A percentile compares a stretch with the other conserved stretches of the same genome.
These are phyloP conservation scores for Malurus elegans DNA, from an alignment of 2,113 vertebrate genomes.

Conservation along the genomic window DNA sequence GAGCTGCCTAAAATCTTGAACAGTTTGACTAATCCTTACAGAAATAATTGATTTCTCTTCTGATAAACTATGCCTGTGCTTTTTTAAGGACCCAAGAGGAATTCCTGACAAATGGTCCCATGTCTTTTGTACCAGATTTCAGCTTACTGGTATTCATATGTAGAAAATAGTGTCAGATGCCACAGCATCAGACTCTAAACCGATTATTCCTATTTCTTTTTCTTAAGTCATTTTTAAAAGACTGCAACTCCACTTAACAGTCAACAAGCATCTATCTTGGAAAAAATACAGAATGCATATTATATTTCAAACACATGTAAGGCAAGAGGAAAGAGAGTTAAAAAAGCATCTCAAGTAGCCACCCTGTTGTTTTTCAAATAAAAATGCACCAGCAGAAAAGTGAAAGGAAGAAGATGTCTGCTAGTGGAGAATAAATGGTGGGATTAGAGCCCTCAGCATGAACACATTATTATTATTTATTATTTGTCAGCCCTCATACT, in stretches of 20 bases:
- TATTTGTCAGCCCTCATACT: constrained; percentile 17
- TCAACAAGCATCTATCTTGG: background rate
- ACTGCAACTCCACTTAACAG: background rate
- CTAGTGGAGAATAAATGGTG: background rate
- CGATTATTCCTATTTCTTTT: background rate
- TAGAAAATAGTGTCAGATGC: background rate
- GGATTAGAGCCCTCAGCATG: constrained; percentile 52
- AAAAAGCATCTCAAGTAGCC: background rate
- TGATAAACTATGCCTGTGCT: background rate
- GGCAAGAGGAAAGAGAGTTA: background rate
- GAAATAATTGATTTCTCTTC: background rate
- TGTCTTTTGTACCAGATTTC: background rate
- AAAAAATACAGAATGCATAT: background rate
- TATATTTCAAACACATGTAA: background rate
- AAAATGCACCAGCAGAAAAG: background rate
- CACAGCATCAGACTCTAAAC: background rate
- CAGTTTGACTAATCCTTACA: background rate
- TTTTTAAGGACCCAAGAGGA: background rate
- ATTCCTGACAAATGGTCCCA: background rate
- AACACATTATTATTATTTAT: constrained; percentile 61
- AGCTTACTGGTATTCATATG: background rate
- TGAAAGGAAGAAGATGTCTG: constrained; percentile 3
- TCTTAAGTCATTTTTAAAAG: background rate
- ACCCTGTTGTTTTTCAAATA: background rate
- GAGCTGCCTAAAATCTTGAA: background rate